phyloP scores from a whole-genome alignment of 1,140 invertebrate species.

The Micrasema longulum region DNA sequence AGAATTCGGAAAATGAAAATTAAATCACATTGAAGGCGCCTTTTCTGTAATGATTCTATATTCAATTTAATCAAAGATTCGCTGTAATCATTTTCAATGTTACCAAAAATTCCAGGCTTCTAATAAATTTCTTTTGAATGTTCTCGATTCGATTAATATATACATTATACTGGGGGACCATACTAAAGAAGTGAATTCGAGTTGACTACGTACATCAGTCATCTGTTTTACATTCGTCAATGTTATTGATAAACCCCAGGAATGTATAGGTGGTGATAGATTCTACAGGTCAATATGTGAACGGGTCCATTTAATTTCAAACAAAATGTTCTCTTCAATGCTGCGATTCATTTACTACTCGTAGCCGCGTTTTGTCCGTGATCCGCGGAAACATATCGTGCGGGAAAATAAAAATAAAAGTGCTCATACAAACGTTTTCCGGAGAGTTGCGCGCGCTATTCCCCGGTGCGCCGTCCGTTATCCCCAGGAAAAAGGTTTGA shows the following conservation, averaged over 20 bases:
- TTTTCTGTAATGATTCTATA: too few species aligned
- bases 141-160: too few species aligned
- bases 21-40: too few species aligned
- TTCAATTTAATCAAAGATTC: too few species aligned
- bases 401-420: slow-evolving; percentile 7
- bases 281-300: not conserved
- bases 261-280: too few species aligned
- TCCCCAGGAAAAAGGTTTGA: slow-evolving; percentile 45
- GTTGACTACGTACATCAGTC: not conserved
- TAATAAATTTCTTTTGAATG: too few species aligned
- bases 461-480: slow-evolving; percentile 36
- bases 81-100: not conserved
- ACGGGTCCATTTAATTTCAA: not conserved
- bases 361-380: slow-evolving; percentile 2
- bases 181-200: too few species aligned
- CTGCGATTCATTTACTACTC: not conserved
- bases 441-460: slow-evolving; percentile 40
- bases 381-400: slow-evolving; percentile 24
- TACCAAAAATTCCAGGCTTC: too few species aligned
- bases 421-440: slow-evolving; percentile 7
- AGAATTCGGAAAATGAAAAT: not conserved
- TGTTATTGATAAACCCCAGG: slow-evolving; percentile 2
- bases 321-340: not conserved
- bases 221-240: too few species aligned
- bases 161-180: too few species aligned